A percentile compares a stretch with the other conserved stretches of the same genome.
phyloP scores from a whole-genome alignment of 1,140 invertebrate genomes.

The Ceratoteleas bidentatus region DNA sequence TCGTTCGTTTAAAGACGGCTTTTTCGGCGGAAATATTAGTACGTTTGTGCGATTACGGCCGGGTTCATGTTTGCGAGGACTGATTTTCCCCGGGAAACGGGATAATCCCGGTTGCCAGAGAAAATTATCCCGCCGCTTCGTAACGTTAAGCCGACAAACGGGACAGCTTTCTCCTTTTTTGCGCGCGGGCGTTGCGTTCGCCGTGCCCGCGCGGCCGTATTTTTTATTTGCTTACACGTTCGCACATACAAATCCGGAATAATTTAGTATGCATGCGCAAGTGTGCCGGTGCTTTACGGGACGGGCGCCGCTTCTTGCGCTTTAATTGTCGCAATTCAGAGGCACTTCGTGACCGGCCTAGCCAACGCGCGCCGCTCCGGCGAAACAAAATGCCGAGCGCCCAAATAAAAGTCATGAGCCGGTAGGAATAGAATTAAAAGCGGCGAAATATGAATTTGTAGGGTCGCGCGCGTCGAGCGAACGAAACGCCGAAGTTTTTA shows the following conservation, averaged over 20 bases:
- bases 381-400: too few relatives aligned
- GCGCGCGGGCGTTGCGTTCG: slow-evolving; percentile 27
- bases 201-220: slow-evolving; percentile 33
- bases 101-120: slow-evolving; percentile 64
- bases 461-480: too few relatives aligned
- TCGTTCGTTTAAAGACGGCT: slow-evolving; percentile 21
- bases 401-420: too few relatives aligned
- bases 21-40: slow-evolving; percentile 54
- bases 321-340: slow-evolving; percentile 74
- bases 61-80: slow-evolving; percentile 62
- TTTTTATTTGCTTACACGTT: slow-evolving; percentile 65
- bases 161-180: slow-evolving; percentile 59
- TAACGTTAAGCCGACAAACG: slow-evolving; percentile 66
- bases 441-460: too few relatives aligned
- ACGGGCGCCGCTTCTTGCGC: slow-evolving; percentile 61
- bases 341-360: slow-evolving; percentile 70
- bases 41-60: slow-evolving; percentile 59
- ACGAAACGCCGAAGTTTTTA: too few relatives aligned
- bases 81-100: slow-evolving; percentile 62
- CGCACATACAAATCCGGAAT: slow-evolving; percentile 65
- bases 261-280: slow-evolving; percentile 69
- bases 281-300: slow-evolving; percentile 40
- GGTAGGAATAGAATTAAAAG: too few relatives aligned
- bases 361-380: too few relatives aligned
- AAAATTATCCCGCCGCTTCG: slow-evolving; percentile 64